Evolutionary conservation across 1,140 invertebrate genomes (phyloP).

Genomic region (Eumaeus atala): DNA sequence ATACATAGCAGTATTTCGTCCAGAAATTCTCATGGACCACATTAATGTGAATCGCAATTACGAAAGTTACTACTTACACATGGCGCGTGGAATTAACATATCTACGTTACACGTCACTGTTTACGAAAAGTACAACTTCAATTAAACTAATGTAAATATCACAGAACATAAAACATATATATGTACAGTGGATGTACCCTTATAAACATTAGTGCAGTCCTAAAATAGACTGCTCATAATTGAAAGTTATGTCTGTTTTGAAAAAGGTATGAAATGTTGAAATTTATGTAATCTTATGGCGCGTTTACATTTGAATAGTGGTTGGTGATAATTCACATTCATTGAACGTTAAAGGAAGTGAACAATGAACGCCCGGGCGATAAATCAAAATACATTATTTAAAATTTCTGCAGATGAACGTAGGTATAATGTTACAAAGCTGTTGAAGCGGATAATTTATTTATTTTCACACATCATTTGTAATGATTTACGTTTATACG

Average conservation of each 20-base stretch:
- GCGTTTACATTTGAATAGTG: slow-evolving; percentile 41
- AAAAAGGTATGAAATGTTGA: slow-evolving; percentile 26
- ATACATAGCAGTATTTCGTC: no score
- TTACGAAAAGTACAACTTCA: no score
- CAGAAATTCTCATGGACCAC: no score
- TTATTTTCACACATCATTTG: slow-evolving; percentile 17
- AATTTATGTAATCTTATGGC: slow-evolving; percentile 58
- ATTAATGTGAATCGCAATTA: no score
- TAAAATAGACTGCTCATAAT: no score
- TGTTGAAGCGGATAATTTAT: slow-evolving; percentile 28
- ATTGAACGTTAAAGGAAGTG: slow-evolving; percentile 50
- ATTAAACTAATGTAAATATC: no score
- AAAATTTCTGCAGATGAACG: background rate
- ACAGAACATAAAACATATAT: no score
- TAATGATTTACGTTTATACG: slow-evolving; percentile 6
- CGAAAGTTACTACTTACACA: no score
- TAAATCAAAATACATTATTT: slow-evolving; percentile 35
- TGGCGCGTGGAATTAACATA: no score
- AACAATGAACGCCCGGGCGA: slow-evolving; percentile 39
- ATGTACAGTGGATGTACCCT: no score
- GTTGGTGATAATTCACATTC: slow-evolving; percentile 50
- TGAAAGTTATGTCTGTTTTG: no score
- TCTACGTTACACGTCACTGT: no score
- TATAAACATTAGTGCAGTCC: background rate
- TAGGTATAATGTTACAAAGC: slow-evolving; percentile 17